Evolutionary conservation across 2,113 vertebrate genomes (phyloP), one percentile per base, ranked within the genome.

Genomic region (Protobothrops flavoviridis): DNA sequence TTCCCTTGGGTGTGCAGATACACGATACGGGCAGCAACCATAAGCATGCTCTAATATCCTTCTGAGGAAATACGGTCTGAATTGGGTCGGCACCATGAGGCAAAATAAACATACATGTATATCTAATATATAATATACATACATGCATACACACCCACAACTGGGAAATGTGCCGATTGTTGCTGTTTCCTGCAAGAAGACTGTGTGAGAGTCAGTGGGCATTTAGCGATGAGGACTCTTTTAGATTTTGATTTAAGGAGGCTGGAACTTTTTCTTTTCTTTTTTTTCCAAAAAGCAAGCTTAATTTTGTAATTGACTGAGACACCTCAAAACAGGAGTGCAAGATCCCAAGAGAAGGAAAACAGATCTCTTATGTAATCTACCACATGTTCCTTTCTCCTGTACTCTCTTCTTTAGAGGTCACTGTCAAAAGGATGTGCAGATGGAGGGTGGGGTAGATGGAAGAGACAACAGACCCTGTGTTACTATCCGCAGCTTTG

Each of bases 291-390:
- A 69, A 85, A 57, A 59, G 7, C 29, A 20, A 64, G 13, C 59
- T 52, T 57, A 52, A 6, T 85, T 56, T 69, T 45, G 11, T 55
- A 50, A 86, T 69, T 15, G 81, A 61, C 4, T 45, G 9, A 86
- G 89, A 4, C 33, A 64, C 56, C 4, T 69, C 8, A 7, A 43
- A 26, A 87, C 53, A 0, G 0, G 85, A 93, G 87, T 45, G 89
- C 29, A 91, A 88, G 1, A 87, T 92, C 56, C 48, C 8, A 50
- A 81, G 45, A 90, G 90, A 50, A 93, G 24, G 52, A 93, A 94
- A 87, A 85, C 39, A 59, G 86, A 57, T 43, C 89, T 59, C 88
- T 94, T 94, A 90, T 90, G 50, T 90, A 90, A 93, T 52, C 39
- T 39, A 39, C 39, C 88, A 57, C 57, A 74, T 86, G 56, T 55